phyloP scores from a whole-genome alignment of 2,888 invertebrate genomes.

The Drosophila barbarae region DNA sequence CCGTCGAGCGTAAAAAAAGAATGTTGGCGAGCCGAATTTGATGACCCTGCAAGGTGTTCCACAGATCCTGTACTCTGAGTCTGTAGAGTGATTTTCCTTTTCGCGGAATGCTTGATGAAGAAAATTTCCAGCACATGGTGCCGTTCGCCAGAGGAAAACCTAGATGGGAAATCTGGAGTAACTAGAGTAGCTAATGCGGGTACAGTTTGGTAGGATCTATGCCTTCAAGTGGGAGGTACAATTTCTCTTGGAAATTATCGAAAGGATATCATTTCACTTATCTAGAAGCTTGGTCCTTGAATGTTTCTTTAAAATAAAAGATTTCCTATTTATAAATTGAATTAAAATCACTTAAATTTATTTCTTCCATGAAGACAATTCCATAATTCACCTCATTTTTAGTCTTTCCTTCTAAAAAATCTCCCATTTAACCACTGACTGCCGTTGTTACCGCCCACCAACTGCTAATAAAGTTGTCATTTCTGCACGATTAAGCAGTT shows the following conservation, averaged over 20 bases:
- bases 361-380: background rate
- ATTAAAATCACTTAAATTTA: too few relatives aligned
- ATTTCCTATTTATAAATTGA: background rate
- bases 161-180: background rate
- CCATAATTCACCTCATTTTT: background rate
- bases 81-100: conserved; percentile 40
- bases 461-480: conserved; percentile 68
- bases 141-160: conserved; percentile 12
- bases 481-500: conserved; percentile 69
- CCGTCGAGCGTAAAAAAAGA: conserved; percentile 46
- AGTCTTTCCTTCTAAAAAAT: background rate
- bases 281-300: background rate
- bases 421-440: conserved; percentile 6
- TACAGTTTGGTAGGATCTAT: conserved; percentile 4
- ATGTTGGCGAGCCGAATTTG: conserved; percentile 44
- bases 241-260: background rate
- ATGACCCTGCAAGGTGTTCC: conserved; percentile 68
- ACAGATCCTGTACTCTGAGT: conserved; percentile 55
- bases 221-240: background rate
- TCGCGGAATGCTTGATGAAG: conserved; percentile 29
- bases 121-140: conserved; percentile 45
- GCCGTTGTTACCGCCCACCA: conserved; percentile 40
- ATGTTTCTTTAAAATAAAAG: background rate
- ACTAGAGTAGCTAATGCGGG: conserved; percentile 25
- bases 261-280: background rate